phyloP scores from a whole-genome alignment of 1,140 invertebrate species.

The Temnothorax curvispinosus region DNA sequence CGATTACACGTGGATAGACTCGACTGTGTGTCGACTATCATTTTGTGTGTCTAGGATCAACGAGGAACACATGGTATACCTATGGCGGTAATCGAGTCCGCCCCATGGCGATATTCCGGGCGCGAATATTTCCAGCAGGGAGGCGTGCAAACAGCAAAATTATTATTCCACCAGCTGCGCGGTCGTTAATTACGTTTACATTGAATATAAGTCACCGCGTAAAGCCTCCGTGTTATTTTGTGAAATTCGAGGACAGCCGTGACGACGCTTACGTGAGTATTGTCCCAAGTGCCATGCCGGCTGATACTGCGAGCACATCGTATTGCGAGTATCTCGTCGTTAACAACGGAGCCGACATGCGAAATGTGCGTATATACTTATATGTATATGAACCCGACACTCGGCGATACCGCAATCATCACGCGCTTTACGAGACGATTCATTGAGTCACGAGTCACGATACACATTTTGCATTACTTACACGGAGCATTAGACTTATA shows the following conservation, averaged over 20 bases:
- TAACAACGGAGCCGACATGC: slow-evolving; percentile 35
- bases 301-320: slow-evolving; percentile 24
- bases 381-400: slow-evolving; percentile 1
- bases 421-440: slow-evolving; percentile 36
- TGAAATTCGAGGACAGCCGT: slow-evolving; percentile 37
- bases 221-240: slow-evolving; percentile 9
- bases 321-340: slow-evolving; percentile 37
- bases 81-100: background rate
- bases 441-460: slow-evolving; percentile 29
- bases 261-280: slow-evolving; percentile 53
- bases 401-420: background rate
- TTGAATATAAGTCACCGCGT: slow-evolving; percentile 44
- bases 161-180: slow-evolving; percentile 40
- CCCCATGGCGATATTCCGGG: background rate
- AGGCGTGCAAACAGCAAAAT: slow-evolving; percentile 25
- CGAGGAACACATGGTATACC: background rate
- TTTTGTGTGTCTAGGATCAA: background rate
- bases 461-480: slow-evolving; percentile 5
- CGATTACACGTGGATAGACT: background rate
- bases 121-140: background rate
- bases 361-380: slow-evolving; percentile 26
- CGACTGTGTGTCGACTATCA: background rate
- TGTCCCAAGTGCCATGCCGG: slow-evolving; percentile 31
- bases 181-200: slow-evolving; percentile 49
- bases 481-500: background rate